Evolutionary conservation across 1,140 invertebrate species (phyloP).

Genomic region (Trichonephila inaurata): DNA sequence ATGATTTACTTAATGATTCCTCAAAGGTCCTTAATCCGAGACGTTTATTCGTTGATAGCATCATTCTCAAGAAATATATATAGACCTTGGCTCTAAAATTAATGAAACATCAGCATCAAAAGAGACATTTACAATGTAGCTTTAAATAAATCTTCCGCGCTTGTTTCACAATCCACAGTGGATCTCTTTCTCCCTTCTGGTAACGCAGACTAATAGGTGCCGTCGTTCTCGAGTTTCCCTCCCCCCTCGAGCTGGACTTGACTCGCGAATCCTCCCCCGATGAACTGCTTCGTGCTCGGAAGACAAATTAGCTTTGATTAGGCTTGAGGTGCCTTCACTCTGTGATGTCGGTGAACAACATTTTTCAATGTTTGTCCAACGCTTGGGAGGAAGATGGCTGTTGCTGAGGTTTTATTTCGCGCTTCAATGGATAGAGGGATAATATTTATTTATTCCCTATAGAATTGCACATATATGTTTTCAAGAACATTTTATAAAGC

Average conservation of each 20-base stretch:
- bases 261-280: neutral
- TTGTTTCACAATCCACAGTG: neutral
- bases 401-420: conserved; percentile 8
- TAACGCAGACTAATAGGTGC: conserved; percentile 12
- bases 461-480: neutral
- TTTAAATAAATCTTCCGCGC: conserved; percentile 20
- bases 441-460: neutral
- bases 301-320: conserved; percentile 50
- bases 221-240: neutral
- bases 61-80: neutral
- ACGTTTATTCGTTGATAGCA: neutral
- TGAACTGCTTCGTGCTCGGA: conserved; percentile 7
- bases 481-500: neutral
- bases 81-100: neutral
- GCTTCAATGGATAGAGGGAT: neutral
- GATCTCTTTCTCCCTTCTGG: neutral
- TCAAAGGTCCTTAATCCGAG: neutral
- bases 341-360: neutral
- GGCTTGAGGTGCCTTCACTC: conserved; percentile 6
- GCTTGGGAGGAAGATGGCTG: neutral
- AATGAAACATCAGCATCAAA: neutral
- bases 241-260: neutral
- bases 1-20: too few relatives aligned
- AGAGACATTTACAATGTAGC: neutral
- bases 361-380: neutral